A percentile compares a stretch with the other conserved stretches of the same genome.
These are phyloP conservation scores for Calcarius ornatus DNA, from an alignment of 2,113 vertebrate species.

Conservation along the genomic window DNA sequence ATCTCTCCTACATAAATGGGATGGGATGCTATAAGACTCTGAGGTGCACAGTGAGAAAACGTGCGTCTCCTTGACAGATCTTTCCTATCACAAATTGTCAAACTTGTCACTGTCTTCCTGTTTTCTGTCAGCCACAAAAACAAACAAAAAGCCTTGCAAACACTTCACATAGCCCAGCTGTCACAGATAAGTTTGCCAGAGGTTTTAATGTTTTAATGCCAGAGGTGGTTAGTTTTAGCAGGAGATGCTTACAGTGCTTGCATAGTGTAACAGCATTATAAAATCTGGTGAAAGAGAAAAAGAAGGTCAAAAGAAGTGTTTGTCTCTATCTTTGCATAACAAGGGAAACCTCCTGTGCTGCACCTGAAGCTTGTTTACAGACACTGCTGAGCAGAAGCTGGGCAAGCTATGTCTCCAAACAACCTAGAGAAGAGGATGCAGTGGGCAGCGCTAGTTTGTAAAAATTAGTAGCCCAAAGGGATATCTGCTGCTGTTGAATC, in stretches of 20 bases:
- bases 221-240: background rate
- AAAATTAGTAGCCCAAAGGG: background rate
- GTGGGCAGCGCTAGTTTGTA: background rate
- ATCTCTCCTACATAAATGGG: background rate
- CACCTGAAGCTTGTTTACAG: background rate
- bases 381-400: background rate
- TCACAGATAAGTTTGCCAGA: background rate
- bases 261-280: background rate
- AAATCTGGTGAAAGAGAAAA: background rate
- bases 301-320: background rate
- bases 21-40: background rate
- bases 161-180: background rate
- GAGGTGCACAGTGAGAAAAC: background rate
- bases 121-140: background rate
- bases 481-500: background rate
- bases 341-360: background rate
- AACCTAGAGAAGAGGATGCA: background rate
- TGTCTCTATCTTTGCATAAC: accelerated
- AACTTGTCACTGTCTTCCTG: background rate
- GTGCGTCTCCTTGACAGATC: background rate
- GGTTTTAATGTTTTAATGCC: background rate
- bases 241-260: background rate
- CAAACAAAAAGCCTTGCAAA: background rate
- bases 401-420: background rate
- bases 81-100: background rate